Percentiles rank a stretch among this genome's conserved stretches.
These are phyloP conservation scores for Tinamus major DNA, from an alignment of 2,797 vertebrate species.

Conservation along the genomic window DNA sequence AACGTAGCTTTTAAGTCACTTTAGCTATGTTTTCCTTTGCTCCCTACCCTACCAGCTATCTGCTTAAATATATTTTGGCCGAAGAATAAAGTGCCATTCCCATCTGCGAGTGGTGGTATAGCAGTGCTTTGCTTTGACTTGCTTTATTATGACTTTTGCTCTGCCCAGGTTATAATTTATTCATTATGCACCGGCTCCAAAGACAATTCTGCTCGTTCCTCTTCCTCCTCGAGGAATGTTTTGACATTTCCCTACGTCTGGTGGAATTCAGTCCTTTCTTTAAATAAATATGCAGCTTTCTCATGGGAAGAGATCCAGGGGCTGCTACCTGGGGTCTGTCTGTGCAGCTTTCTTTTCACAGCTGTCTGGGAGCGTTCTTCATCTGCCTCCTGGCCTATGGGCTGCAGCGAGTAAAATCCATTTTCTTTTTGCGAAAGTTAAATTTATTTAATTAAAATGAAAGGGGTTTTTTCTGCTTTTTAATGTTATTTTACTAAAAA, in stretches of 20 bases:
- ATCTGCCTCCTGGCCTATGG: rapidly evolving
- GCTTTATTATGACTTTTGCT: not conserved
- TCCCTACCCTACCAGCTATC: not conserved
- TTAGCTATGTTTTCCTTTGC: not conserved
- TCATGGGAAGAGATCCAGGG: not conserved
- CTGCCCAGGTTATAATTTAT: not conserved
- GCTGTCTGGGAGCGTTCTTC: not conserved
- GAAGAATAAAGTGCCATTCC: not conserved
- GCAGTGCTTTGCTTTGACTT: not conserved
- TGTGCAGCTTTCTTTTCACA: not conserved
- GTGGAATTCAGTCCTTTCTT: not conserved
- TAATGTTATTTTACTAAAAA: not conserved
- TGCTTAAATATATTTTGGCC: not conserved
- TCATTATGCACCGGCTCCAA: not conserved
- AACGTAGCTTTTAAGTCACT: not conserved
- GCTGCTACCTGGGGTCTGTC: not conserved
- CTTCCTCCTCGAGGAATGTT: not conserved
- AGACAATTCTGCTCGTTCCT: not conserved
- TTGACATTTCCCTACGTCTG: not conserved
- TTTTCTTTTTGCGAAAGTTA: not conserved
- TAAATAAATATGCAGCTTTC: constrained; percentile 4
- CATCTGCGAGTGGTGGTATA: not conserved
- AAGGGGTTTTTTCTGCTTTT: not conserved
- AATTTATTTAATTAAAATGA: not conserved
- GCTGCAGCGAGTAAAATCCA: not conserved